Conservation (phyloP, 2,113 vertebrate species). For the Corydoras sp. region DNA sequence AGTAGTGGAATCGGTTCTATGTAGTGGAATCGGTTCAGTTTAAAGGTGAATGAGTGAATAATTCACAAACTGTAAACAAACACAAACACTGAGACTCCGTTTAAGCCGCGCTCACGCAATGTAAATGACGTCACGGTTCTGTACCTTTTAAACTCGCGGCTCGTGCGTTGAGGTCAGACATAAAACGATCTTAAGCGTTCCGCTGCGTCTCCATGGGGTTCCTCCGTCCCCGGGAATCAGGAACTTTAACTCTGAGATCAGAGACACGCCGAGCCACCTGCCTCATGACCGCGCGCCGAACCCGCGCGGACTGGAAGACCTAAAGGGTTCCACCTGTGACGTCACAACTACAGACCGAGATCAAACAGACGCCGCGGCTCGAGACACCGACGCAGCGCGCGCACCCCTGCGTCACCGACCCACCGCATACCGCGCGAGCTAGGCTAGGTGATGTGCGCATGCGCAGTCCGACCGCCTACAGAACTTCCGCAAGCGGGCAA, state of each 20-base stretch:
- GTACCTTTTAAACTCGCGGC: too few relatives aligned
- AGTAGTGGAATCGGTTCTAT: too few relatives aligned
- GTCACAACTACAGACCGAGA: background rate
- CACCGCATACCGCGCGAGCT: background rate
- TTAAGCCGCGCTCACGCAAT: too few relatives aligned
- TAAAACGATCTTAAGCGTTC: background rate
- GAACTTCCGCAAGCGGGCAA: background rate
- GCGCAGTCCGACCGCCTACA: conserved; percentile 36
- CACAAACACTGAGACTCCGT: too few relatives aligned
- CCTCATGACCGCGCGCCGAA: background rate
- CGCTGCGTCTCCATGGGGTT: background rate
- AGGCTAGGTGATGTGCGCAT: background rate
- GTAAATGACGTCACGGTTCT: too few relatives aligned
- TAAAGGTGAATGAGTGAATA: too few relatives aligned
- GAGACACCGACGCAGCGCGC: too few relatives aligned
- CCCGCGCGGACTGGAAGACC: background rate
- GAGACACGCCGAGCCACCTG: conserved; percentile 20
- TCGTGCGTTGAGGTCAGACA: background rate
- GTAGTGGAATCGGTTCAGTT: too few relatives aligned
- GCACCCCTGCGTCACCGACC: background rate
- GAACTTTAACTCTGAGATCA: conserved; percentile 43
- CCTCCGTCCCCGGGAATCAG: conserved; percentile 8
- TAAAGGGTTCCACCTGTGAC: background rate
- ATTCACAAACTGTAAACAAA: too few relatives aligned
- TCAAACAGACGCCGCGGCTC: background rate